Conservation (phyloP, 2,888 invertebrate genomes). For the Andricus quercusramuli region DNA sequence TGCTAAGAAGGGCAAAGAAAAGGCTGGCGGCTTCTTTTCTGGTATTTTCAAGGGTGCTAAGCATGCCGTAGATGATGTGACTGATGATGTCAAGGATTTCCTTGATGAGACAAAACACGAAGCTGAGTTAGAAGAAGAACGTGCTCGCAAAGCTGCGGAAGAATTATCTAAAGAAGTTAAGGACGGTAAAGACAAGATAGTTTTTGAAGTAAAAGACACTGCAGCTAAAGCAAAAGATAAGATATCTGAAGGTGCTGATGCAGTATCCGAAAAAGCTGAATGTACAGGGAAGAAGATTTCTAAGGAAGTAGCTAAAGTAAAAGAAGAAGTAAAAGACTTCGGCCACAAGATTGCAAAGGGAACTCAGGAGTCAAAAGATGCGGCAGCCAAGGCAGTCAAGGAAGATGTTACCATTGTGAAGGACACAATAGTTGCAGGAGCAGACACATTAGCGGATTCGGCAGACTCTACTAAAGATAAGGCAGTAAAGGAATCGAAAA, state of each 20-base stretch:
- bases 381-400: slow-evolving; percentile 72
- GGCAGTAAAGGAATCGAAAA: slow-evolving; percentile 47
- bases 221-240: slow-evolving; percentile 49
- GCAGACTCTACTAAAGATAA: slow-evolving; percentile 33
- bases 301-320: background rate
- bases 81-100: slow-evolving; percentile 67
- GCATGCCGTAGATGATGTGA: slow-evolving; percentile 56
- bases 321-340: slow-evolving; percentile 49
- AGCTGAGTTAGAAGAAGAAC: slow-evolving; percentile 55
- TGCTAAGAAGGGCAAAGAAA: slow-evolving; percentile 43
- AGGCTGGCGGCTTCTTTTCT: slow-evolving; percentile 57
- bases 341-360: slow-evolving; percentile 55
- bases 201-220: slow-evolving; percentile 49
- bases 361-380: slow-evolving; percentile 7
- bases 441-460: slow-evolving; percentile 19
- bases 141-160: slow-evolving; percentile 52
- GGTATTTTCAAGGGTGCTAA: slow-evolving; percentile 60
- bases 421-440: slow-evolving; percentile 25
- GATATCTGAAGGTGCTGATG: slow-evolving; percentile 42
- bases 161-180: slow-evolving; percentile 49
- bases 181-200: slow-evolving; percentile 43
- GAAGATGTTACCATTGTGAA: slow-evolving; percentile 39
- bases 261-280: slow-evolving; percentile 29
- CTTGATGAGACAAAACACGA: slow-evolving; percentile 66
- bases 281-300: background rate